Base-by-base conservation (phyloP, 2,888 invertebrate genomes). In the Eulithis prunata region DNA sequence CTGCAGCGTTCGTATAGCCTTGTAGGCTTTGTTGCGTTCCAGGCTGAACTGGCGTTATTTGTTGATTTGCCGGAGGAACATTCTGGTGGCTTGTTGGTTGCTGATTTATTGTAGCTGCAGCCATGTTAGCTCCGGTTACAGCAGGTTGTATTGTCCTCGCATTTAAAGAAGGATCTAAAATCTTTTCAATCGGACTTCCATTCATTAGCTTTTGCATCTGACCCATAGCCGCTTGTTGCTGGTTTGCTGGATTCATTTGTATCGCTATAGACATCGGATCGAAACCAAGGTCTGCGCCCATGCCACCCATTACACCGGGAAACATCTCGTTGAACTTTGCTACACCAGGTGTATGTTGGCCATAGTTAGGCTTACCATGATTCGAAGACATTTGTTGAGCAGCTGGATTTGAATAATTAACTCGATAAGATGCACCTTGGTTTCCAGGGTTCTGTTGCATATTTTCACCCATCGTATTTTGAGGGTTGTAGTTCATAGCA, bases 221-320 rank as follows among this genome's bases (percentile, higher is more conserved):
- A 46, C 85, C 72, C 75, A 89, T 84, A 49, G 89, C 89, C 21
- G 78, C 76, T 63, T 78, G 78, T 71, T 90, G 81, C 57, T 88
- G 86, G 69, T 92, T 93, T 46, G 85, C 86, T 56, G 92, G 92
- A 75, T 92, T 92, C 91, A 93, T 91, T 77, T 92, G 91, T 73
- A 92, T 82, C 10, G 93, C 93, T 68, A 93, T 88, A 46, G 87
- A 80, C 92, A 93, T 93, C 2, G 93, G 92, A 75, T 93, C 91
- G 66, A 90, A 92, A 43, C 87, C 87, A 62, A 92, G 78, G 65
- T 90, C 87, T 21, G 83, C 84, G 72, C 86, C 81, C 79, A 82
- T 84, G 5, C 83, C 84, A 73, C 86, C 81, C 79, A 82, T 84
- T 8, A 89, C 84, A 21, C 89, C 91, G 45, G 93, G 91, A 67